A percentile compares a stretch with the other conserved stretches of the same genome.
These are phyloP conservation scores for Drosophila aldrichi DNA, from an alignment of 2,888 invertebrate species.

Conservation along the genomic window DNA sequence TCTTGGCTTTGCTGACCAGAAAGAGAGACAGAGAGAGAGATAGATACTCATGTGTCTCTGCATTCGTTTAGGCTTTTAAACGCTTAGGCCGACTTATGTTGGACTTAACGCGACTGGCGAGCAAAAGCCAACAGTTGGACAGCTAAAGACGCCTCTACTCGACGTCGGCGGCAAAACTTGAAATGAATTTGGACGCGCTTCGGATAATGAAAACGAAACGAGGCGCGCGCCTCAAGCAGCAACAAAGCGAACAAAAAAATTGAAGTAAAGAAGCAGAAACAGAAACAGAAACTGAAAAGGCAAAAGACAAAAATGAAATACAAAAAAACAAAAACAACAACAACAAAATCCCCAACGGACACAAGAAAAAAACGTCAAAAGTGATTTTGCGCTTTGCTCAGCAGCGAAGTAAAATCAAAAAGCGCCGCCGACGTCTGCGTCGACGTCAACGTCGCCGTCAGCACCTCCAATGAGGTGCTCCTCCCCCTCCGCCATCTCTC, in stretches of 20 bases:
- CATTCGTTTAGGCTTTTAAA: slow-evolving; percentile 79
- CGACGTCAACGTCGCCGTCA: slow-evolving; percentile 61
- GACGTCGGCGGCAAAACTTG: slow-evolving; percentile 73
- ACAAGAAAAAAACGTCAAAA: slow-evolving; percentile 82
- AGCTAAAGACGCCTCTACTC: slow-evolving; percentile 70
- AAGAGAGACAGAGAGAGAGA: slow-evolving; percentile 1
- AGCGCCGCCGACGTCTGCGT: slow-evolving; percentile 42
- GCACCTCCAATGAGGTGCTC: slow-evolving; percentile 47
- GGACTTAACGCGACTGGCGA: slow-evolving; percentile 73
- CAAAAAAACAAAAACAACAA: neutral
- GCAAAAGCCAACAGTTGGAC: slow-evolving; percentile 76
- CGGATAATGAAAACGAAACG: slow-evolving; percentile 79
- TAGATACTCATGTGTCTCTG: slow-evolving; percentile 51
- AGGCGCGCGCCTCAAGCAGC: slow-evolving; percentile 65
- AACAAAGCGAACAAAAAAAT: slow-evolving; percentile 12
- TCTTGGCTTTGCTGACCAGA: slow-evolving; percentile 53
- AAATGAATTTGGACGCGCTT: slow-evolving; percentile 77
- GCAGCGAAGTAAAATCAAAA: slow-evolving; percentile 73
- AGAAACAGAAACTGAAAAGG: slow-evolving; percentile 14
- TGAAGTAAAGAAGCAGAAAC: slow-evolving; percentile 16
- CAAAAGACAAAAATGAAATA: slow-evolving; percentile 10
- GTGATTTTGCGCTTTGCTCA: slow-evolving; percentile 79
- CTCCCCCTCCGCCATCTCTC: neutral
- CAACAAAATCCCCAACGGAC: slow-evolving; percentile 46
- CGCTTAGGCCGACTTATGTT: slow-evolving; percentile 78